phyloP scores from a whole-genome alignment of 1,140 invertebrate species.

The Drosophila varians region DNA sequence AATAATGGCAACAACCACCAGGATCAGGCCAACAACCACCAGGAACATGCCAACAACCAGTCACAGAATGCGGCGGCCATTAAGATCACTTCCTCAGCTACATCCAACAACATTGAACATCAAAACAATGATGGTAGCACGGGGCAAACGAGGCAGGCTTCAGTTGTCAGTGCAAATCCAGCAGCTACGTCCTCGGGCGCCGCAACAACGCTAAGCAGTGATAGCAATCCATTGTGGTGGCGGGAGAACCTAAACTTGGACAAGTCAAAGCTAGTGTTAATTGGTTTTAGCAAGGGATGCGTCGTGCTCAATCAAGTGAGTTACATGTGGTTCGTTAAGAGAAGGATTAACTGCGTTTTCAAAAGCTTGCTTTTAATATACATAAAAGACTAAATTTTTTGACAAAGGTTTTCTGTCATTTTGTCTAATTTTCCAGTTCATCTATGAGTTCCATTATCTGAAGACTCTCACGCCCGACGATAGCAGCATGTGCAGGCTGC shows the following conservation, averaged over 20 bases:
- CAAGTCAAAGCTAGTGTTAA: constrained; percentile 85
- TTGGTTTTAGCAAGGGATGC: constrained; percentile 96
- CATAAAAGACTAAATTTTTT: neutral
- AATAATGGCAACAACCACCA: constrained; percentile 44
- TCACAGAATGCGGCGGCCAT: constrained; percentile 17
- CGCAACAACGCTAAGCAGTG: constrained; percentile 27
- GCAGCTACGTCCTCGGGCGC: constrained; percentile 26
- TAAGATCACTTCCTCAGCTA: constrained; percentile 14
- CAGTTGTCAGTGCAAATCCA: constrained; percentile 28
- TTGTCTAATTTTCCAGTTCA: constrained; percentile 83
- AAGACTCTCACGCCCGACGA: constrained; percentile 87
- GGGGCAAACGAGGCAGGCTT: constrained; percentile 27
- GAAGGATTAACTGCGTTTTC: constrained; percentile 30
- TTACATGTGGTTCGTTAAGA: constrained; percentile 78
- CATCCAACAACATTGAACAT: constrained; percentile 64
- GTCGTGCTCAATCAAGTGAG: constrained; percentile 93
- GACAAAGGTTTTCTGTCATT: neutral
- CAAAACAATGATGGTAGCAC: constrained; percentile 64
- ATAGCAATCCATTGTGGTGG: constrained; percentile 84
- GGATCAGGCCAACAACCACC: constrained; percentile 47
- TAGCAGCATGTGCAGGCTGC: constrained; percentile 85
- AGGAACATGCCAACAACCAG: constrained; percentile 12
- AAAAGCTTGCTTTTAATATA: neutral
- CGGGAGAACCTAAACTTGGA: constrained; percentile 84
- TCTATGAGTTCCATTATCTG: constrained; percentile 92